Evolutionary conservation across 2,888 invertebrate species (phyloP).

Genomic region (Phlogophora meticulosa): DNA sequence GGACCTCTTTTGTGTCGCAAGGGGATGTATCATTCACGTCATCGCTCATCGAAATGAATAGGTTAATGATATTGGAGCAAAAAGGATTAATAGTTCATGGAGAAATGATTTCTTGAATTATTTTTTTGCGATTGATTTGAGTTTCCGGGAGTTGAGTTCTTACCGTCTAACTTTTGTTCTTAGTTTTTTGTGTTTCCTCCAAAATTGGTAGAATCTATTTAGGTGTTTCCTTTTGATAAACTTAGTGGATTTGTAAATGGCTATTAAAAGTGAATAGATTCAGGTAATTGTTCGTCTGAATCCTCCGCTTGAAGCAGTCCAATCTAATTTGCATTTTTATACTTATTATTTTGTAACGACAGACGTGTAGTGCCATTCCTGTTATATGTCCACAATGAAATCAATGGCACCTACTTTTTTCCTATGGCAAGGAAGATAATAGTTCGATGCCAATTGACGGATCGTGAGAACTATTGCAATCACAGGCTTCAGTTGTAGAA

Average conservation of each 20-base stretch:
- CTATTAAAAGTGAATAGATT: slow-evolving; percentile 28
- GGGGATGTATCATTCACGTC: slow-evolving; percentile 80
- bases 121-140: slow-evolving; percentile 37
- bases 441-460: slow-evolving; percentile 9
- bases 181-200: slow-evolving; percentile 23
- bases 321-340: slow-evolving; percentile 42
- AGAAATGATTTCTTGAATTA: slow-evolving; percentile 37
- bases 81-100: slow-evolving; percentile 76
- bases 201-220: slow-evolving; percentile 28
- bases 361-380: slow-evolving; percentile 1
- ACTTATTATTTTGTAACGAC: slow-evolving; percentile 2
- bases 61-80: slow-evolving; percentile 79
- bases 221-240: slow-evolving; percentile 27
- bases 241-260: slow-evolving; percentile 32
- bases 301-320: slow-evolving; percentile 5
- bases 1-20: slow-evolving; percentile 82
- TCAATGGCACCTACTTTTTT: slow-evolving; percentile 3
- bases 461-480: slow-evolving; percentile 24
- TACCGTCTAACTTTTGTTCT: not conserved
- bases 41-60: slow-evolving; percentile 73
- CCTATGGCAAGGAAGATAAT: slow-evolving; percentile 1
- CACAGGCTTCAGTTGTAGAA: not conserved
- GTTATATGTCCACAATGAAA: slow-evolving; percentile 22
- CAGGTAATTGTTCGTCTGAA: slow-evolving; percentile 24
- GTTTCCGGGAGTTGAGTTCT: slow-evolving; percentile 50